Percentiles rank a stretch among this genome's conserved stretches.
Conservation (phyloP, 2,888 invertebrate genomes). For the Leptinotarsa peninsularis region DNA sequence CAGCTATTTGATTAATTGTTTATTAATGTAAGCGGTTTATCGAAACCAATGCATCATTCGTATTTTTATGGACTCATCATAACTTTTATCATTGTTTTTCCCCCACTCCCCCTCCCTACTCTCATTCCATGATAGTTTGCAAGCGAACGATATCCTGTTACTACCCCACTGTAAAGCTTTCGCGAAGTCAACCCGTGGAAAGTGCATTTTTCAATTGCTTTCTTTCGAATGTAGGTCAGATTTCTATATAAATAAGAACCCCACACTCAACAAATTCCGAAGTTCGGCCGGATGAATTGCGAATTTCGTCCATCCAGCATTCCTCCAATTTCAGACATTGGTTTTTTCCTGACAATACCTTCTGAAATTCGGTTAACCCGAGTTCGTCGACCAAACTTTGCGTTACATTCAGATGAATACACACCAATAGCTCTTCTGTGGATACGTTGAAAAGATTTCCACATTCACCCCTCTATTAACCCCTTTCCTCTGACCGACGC, state of each 20-base stretch:
- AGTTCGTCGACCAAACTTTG: constrained; percentile 20
- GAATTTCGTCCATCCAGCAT: constrained; percentile 4
- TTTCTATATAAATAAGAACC: constrained; percentile 4
- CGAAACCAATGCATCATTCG: too few relatives aligned
- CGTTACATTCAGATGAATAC: constrained; percentile 15
- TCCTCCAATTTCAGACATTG: constrained; percentile 1
- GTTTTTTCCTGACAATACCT: constrained; percentile 13
- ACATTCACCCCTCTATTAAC: constrained; percentile 18
- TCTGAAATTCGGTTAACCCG: constrained; percentile 10
- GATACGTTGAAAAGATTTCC: constrained; percentile 21
- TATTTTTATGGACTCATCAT: too few relatives aligned
- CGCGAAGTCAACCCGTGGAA: constrained; percentile 2
- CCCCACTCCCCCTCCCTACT: too few relatives aligned
- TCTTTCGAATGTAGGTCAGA: constrained; percentile 5
- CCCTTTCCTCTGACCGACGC: constrained; percentile 17
- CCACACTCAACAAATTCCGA: constrained; percentile 3
- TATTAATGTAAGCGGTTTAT: too few relatives aligned
- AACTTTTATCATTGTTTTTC: too few relatives aligned
- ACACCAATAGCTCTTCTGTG: constrained; percentile 17
- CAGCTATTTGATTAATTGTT: too few relatives aligned
- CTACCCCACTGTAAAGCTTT: not conserved
- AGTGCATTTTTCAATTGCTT: constrained; percentile 14
- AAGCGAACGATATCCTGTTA: not conserved
- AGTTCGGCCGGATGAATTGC: not conserved
- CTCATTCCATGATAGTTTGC: too few relatives aligned